Conservation (phyloP, 2,113 vertebrate genomes). For the Helogale parvula region DNA sequence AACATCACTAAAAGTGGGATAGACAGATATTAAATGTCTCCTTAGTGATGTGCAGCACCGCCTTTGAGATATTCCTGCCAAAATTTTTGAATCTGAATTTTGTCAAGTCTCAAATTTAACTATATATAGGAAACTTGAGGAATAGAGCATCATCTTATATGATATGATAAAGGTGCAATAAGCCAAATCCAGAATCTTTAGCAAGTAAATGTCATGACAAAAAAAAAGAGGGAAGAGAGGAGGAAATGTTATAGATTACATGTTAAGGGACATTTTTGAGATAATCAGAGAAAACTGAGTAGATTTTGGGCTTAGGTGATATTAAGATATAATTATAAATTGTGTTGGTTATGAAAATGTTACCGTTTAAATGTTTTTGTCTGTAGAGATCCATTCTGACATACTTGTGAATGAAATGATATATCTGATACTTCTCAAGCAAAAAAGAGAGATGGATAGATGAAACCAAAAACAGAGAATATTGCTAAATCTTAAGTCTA, state of each 20-base stretch:
- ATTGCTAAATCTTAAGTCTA: neutral
- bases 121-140: neutral
- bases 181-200: constrained; percentile 13
- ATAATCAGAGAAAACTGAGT: neutral
- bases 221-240: fast-evolving
- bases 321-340: constrained; percentile 29
- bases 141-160: neutral
- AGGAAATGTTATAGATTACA: neutral
- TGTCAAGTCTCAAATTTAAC: neutral
- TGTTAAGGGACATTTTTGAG: neutral
- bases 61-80: neutral
- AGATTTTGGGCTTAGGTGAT: neutral
- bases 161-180: neutral
- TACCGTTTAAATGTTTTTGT: neutral
- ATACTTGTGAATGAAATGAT: neutral
- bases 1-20: neutral
- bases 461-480: neutral
- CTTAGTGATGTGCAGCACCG: neutral
- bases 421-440: neutral
- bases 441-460: neutral
- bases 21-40: neutral
- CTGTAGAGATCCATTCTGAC: neutral
- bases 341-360: neutral
- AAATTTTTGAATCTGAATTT: neutral
- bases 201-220: neutral